phyloP scores from a whole-genome alignment of 92 coral and sea anemone genomes.

The Meandrina meandrites region DNA sequence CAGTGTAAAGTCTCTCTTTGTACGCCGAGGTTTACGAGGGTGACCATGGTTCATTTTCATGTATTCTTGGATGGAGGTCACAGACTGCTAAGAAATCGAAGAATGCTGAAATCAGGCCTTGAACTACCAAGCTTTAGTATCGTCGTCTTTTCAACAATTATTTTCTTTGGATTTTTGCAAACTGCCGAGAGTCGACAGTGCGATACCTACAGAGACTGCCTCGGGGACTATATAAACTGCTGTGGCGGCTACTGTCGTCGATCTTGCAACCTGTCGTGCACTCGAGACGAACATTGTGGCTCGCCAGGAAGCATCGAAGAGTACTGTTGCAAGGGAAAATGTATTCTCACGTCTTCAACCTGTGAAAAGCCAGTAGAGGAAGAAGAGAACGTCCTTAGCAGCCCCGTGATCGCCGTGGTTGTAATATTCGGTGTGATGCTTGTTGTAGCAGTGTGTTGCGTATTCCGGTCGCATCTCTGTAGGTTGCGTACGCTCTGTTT shows the following conservation, averaged over 20 bases:
- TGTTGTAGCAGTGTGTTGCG: conserved; percentile 39
- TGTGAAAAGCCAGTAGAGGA: conserved; percentile 25
- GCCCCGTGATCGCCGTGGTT: conserved; percentile 54
- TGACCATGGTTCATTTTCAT: neutral
- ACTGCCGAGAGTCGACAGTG: conserved; percentile 37
- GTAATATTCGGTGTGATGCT: conserved; percentile 55
- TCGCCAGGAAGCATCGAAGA: conserved; percentile 60
- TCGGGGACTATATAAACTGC: conserved; percentile 55
- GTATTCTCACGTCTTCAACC: conserved; percentile 24
- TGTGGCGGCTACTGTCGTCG: conserved; percentile 66
- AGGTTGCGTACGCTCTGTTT: conserved; percentile 37
- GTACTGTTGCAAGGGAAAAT: conserved; percentile 65
- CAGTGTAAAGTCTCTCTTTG: neutral
- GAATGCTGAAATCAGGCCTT: neutral
- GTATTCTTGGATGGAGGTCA: neutral
- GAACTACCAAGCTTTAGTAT: neutral
- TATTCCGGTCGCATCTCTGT: conserved; percentile 47
- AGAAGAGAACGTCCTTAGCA: conserved; percentile 35
- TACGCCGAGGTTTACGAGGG: neutral
- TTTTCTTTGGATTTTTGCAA: neutral
- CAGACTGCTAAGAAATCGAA: neutral
- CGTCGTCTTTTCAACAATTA: neutral
- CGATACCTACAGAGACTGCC: conserved; percentile 42
- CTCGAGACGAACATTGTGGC: conserved; percentile 58
- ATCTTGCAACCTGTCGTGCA: conserved; percentile 58